phyloP scores from a whole-genome alignment of 2,888 invertebrate genomes.

The Colostygia pectinataria region DNA sequence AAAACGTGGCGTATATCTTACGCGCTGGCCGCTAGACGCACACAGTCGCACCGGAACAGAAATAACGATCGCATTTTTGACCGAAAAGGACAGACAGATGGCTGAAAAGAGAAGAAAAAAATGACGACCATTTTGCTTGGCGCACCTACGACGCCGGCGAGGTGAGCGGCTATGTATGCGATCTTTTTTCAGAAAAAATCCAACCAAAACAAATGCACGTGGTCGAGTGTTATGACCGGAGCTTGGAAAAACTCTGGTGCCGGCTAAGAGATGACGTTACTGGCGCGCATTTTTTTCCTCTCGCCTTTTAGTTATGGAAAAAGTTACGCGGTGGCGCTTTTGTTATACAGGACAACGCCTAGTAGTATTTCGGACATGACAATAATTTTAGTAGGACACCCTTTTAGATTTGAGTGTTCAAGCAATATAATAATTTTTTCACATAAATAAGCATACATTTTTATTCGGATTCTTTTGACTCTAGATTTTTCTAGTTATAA shows the following conservation, averaged over 20 bases:
- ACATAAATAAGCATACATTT: too few relatives aligned
- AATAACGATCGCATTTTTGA: constrained; percentile 84
- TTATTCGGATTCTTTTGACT: too few relatives aligned
- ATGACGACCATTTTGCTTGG: constrained; percentile 82
- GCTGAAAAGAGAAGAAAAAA: constrained; percentile 83
- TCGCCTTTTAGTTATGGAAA: constrained; percentile 69
- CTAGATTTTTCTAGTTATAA: too few relatives aligned
- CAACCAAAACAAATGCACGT: constrained; percentile 83
- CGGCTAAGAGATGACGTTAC: constrained; percentile 79
- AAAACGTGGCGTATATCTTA: constrained; percentile 56
- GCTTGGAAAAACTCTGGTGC: constrained; percentile 69
- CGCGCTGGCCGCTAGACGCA: constrained; percentile 66
- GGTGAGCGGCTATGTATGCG: constrained; percentile 77
- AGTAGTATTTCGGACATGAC: too few relatives aligned
- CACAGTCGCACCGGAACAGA: constrained; percentile 81
- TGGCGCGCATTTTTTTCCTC: constrained; percentile 65
- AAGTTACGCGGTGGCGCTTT: constrained; percentile 68
- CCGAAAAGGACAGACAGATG: constrained; percentile 83
- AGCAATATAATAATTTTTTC: too few relatives aligned
- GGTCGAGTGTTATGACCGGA: constrained; percentile 80
- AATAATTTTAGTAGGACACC: too few relatives aligned
- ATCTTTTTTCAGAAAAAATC: constrained; percentile 79
- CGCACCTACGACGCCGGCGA: constrained; percentile 70
- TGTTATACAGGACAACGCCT: constrained; percentile 17
- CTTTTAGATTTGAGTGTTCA: too few relatives aligned